These are phyloP conservation scores for Apocheima hispidaria DNA, from an alignment of 2,888 invertebrate species.

Conservation along the genomic window DNA sequence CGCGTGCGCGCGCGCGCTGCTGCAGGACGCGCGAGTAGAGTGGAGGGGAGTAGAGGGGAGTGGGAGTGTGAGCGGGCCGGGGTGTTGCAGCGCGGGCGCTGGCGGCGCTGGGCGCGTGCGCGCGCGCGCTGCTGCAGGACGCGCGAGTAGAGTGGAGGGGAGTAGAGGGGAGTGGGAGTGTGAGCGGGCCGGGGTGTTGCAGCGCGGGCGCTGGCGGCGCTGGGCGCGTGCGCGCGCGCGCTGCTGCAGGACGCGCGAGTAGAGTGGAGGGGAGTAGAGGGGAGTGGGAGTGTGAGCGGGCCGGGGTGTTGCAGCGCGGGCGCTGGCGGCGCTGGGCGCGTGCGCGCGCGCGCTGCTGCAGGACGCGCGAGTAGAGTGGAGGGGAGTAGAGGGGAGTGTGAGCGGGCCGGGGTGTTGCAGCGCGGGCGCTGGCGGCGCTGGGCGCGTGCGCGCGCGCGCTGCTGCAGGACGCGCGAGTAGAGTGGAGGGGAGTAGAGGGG, in stretches of 20 bases:
- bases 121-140: conserved; percentile 95
- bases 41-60: no score
- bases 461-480: conserved; percentile 97
- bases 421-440: conserved; percentile 91
- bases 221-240: conserved; percentile 92
- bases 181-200: not conserved
- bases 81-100: conserved; percentile 84
- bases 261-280: no score
- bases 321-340: conserved; percentile 91
- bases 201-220: conserved; percentile 89
- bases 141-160: no score
- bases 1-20: conserved; percentile 91
- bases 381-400: not conserved
- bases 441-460: conserved; percentile 92
- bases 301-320: conserved; percentile 68
- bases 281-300: not conserved
- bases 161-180: not conserved
- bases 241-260: conserved; percentile 97
- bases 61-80: not conserved
- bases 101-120: conserved; percentile 91
- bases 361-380: conserved; percentile 90
- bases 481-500: no score
- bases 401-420: conserved; percentile 13
- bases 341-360: conserved; percentile 93
- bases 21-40: conserved; percentile 98